These are phyloP conservation scores for Branchinecta lindahli DNA, from an alignment of 1,140 invertebrate species.

Conservation along the genomic window DNA sequence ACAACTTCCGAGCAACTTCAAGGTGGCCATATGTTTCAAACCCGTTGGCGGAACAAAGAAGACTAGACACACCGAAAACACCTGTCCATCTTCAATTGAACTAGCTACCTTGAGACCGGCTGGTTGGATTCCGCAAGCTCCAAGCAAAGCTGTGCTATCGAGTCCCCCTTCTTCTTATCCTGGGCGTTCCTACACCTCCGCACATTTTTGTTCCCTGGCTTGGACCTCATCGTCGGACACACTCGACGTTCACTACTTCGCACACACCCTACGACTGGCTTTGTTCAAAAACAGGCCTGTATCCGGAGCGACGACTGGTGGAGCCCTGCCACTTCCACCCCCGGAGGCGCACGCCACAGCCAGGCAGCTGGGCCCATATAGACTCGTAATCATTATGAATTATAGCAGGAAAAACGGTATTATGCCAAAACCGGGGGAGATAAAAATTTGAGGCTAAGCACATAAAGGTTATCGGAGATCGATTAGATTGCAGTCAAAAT, in stretches of 20 bases:
- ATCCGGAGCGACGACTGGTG: neutral
- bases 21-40: too few relatives aligned
- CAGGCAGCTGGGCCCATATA: neutral
- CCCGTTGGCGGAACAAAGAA: too few relatives aligned
- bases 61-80: too few relatives aligned
- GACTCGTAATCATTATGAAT: neutral
- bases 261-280: neutral
- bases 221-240: neutral
- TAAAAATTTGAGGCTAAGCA: too few relatives aligned
- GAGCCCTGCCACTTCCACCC: neutral
- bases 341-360: neutral
- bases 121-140: neutral
- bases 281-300: conserved; percentile 6
- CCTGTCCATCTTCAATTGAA: too few relatives aligned
- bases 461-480: too few relatives aligned
- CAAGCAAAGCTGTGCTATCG: neutral
- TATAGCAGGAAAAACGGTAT: too few relatives aligned
- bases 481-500: too few relatives aligned
- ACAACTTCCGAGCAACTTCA: too few relatives aligned
- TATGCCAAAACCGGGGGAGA: too few relatives aligned
- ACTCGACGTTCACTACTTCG: neutral
- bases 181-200: neutral
- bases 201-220: neutral
- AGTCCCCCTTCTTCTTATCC: neutral
- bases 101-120: neutral